Conservation (phyloP, 2,113 vertebrate genomes). For the Saccopteryx leptura region DNA sequence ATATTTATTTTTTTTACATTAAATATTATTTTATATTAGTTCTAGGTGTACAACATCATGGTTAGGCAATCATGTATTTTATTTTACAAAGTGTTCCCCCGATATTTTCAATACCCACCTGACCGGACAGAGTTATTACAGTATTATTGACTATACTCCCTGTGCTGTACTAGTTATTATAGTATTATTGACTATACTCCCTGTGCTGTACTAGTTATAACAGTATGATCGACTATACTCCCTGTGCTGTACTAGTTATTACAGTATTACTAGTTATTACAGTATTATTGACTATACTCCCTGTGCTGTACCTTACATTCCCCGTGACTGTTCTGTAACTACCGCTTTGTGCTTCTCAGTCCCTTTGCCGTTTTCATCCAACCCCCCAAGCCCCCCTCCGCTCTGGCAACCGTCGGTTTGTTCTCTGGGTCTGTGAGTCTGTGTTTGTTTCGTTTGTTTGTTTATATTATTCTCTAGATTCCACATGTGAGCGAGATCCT, state of each 20-base stretch:
- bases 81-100: background rate
- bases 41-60: background rate
- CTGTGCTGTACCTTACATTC: background rate
- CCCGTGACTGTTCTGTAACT: background rate
- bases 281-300: background rate
- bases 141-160: background rate
- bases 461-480: background rate
- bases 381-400: background rate
- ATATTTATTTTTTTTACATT: background rate
- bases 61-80: background rate
- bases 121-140: background rate
- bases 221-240: too few relatives aligned
- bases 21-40: background rate
- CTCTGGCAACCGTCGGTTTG: background rate
- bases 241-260: too few relatives aligned
- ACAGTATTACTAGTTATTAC: background rate
- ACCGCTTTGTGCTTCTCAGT: too few relatives aligned
- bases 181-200: too few relatives aligned
- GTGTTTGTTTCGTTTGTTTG: background rate
- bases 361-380: background rate
- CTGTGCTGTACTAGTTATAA: too few relatives aligned
- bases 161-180: background rate
- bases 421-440: background rate
- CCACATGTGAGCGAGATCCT: too few relatives aligned
- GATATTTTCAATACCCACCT: background rate